Percentiles rank a stretch among this genome's conserved stretches.
phyloP scores from a whole-genome alignment of 1,140 invertebrate genomes.

The Oryctes rhinoceros region DNA sequence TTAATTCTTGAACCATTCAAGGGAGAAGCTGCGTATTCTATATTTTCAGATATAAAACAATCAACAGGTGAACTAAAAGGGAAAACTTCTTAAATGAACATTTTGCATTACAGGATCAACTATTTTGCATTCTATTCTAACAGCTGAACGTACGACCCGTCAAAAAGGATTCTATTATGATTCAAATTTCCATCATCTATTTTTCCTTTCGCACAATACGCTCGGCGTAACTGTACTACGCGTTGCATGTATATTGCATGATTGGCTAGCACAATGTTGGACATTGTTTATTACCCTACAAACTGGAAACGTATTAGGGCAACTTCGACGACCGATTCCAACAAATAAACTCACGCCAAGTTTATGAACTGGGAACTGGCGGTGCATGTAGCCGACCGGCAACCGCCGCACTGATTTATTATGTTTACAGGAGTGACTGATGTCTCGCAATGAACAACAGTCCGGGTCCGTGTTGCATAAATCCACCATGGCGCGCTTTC shows the following conservation, averaged over 20 bases:
- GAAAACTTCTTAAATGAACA: no score
- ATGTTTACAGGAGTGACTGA: constrained; percentile 54
- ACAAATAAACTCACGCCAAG: constrained; percentile 49
- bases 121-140: no score
- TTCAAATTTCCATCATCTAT: no score
- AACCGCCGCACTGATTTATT: constrained; percentile 53
- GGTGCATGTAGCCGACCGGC: constrained; percentile 32
- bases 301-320: constrained; percentile 47
- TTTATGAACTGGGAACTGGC: constrained; percentile 50
- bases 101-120: no score
- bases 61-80: no score
- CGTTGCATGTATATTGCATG: not conserved
- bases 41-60: no score
- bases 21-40: no score
- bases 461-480: constrained; percentile 57
- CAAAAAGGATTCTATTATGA: no score
- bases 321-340: constrained; percentile 46
- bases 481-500: constrained; percentile 47
- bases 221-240: no score
- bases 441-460: constrained; percentile 58
- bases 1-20: no score
- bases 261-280: constrained; percentile 23
- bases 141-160: no score
- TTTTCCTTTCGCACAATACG: no score
- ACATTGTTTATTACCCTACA: constrained; percentile 50